Conservation (phyloP, 2,888 invertebrate species). For the Neoaliturus tenellus region DNA sequence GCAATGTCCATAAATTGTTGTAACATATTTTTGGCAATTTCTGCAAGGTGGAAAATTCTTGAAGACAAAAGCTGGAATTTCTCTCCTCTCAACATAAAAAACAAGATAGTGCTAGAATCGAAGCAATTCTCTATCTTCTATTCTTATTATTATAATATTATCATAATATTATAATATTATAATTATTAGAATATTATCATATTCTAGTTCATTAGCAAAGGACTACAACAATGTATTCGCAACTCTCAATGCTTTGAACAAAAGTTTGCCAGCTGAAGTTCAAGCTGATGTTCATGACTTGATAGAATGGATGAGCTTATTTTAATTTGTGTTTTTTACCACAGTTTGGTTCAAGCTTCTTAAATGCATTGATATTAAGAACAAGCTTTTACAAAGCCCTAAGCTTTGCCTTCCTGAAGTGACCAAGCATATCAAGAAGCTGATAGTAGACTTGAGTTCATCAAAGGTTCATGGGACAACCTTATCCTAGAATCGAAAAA, state of each 20-base stretch:
- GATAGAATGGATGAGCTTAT: constrained; percentile 31
- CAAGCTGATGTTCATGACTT: constrained; percentile 43
- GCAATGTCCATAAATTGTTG: constrained; percentile 29
- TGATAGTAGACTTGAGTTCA: neutral
- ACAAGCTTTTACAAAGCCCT: constrained; percentile 41
- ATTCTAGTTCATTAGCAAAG: constrained; percentile 39
- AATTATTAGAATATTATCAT: too few relatives aligned
- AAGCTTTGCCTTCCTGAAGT: constrained; percentile 46
- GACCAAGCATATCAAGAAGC: constrained; percentile 15
- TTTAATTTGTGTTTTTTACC: constrained; percentile 30
- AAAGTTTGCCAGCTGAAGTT: constrained; percentile 39
- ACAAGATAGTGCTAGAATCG: constrained; percentile 44
- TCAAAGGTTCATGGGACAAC: constrained; percentile 8
- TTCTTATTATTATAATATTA: too few relatives aligned
- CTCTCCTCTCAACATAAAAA: constrained; percentile 41
- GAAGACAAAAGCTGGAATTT: constrained; percentile 44
- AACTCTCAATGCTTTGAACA: constrained; percentile 15
- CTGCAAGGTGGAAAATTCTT: constrained; percentile 51
- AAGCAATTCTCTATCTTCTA: too few relatives aligned
- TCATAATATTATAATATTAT: too few relatives aligned
- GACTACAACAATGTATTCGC: constrained; percentile 34
- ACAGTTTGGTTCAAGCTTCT: constrained; percentile 32
- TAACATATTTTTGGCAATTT: constrained; percentile 35
- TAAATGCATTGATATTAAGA: constrained; percentile 34
- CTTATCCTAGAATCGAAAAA: neutral